Percentiles rank a stretch among this genome's conserved stretches.
These are phyloP conservation scores for Andrena bicolor DNA, from an alignment of 2,888 invertebrate species.

Conservation along the genomic window DNA sequence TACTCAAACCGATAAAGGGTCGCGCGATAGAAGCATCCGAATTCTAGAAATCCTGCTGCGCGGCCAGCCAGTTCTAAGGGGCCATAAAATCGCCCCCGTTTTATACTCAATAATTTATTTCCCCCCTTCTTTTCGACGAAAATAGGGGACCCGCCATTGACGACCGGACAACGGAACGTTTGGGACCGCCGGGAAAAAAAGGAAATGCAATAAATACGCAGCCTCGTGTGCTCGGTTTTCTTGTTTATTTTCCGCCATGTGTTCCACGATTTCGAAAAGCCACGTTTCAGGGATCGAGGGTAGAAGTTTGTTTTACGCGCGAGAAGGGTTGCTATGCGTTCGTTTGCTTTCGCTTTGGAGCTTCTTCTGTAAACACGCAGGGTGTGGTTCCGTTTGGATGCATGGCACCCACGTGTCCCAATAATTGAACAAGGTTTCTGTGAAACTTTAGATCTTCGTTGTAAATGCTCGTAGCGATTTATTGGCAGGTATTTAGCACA, in stretches of 20 bases:
- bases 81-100: slow-evolving; percentile 27
- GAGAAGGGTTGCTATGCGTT: slow-evolving; percentile 31
- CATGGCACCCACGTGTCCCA: slow-evolving; percentile 12
- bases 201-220: not conserved
- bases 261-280: slow-evolving; percentile 41
- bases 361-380: slow-evolving; percentile 22
- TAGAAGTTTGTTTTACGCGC: slow-evolving; percentile 44
- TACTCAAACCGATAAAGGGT: slow-evolving; percentile 27
- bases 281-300: slow-evolving; percentile 44
- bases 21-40: slow-evolving; percentile 43
- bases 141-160: slow-evolving; percentile 27
- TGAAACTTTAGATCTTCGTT: not conserved
- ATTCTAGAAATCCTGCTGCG: slow-evolving; percentile 65
- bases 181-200: slow-evolving; percentile 2
- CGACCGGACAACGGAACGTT: slow-evolving; percentile 14
- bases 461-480: too few relatives aligned
- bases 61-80: slow-evolving; percentile 23
- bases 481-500: too few relatives aligned
- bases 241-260: slow-evolving; percentile 54
- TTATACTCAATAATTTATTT: slow-evolving; percentile 61
- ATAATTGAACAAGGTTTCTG: slow-evolving; percentile 7
- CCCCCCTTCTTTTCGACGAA: slow-evolving; percentile 25
- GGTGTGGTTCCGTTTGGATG: not conserved
- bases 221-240: slow-evolving; percentile 10
- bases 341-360: slow-evolving; percentile 25